Evolutionary conservation across 2,113 vertebrate species (phyloP).

Genomic region (Opisthocomus hoazin): DNA sequence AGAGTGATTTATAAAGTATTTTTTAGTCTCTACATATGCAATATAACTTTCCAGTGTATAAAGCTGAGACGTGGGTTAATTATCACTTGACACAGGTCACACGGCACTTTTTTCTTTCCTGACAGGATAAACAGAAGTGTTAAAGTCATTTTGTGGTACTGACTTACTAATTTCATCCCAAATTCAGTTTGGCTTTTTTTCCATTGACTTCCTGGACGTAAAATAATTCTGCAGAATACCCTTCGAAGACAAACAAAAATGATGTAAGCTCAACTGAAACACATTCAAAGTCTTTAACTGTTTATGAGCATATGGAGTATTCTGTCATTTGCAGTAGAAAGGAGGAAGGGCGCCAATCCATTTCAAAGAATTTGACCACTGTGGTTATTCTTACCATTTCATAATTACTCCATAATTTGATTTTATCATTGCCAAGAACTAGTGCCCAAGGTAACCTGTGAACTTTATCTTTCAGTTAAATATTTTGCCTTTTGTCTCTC

Average conservation of each 20-base stretch:
- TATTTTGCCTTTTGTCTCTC: not conserved
- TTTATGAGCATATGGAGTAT: not conserved
- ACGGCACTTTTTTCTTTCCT: not conserved
- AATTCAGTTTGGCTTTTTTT: not conserved
- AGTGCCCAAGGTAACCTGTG: not conserved
- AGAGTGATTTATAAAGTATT: not conserved
- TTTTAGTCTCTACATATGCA: not conserved
- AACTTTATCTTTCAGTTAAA: not conserved
- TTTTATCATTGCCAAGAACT: not conserved
- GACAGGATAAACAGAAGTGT: not conserved
- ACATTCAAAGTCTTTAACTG: not conserved
- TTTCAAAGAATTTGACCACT: not conserved
- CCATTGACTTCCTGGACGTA: not conserved
- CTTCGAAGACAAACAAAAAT: not conserved
- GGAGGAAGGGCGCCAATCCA: not conserved
- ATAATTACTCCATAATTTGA: not conserved
- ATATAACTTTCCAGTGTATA: not conserved
- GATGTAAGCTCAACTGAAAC: not conserved
- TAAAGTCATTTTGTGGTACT: not conserved
- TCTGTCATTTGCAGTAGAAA: not conserved
- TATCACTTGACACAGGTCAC: not conserved
- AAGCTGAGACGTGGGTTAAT: not conserved
- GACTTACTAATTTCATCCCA: not conserved
- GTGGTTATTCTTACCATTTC: not conserved
- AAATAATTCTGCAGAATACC: not conserved